These are phyloP conservation scores for Drosophila bocki DNA, from an alignment of 1,140 invertebrate species.

Conservation along the genomic window DNA sequence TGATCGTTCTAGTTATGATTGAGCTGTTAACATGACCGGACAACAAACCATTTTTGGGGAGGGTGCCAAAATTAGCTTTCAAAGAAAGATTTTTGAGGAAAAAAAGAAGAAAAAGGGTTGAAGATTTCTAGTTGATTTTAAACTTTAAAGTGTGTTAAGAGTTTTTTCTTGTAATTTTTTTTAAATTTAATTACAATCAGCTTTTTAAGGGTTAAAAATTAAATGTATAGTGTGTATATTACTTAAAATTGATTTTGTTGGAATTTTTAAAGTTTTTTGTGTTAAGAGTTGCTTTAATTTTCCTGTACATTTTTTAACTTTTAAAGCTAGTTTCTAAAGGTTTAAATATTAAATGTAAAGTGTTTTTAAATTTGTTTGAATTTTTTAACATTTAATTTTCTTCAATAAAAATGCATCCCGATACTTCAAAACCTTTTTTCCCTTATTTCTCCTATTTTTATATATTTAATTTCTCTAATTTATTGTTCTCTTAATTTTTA, in stretches of 20 bases:
- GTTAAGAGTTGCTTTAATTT: too few species aligned
- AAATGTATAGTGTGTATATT: background rate
- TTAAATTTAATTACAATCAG: background rate
- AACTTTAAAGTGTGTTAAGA: constrained; percentile 1
- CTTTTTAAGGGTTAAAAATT: background rate
- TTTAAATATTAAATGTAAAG: too few species aligned
- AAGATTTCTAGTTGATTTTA: background rate
- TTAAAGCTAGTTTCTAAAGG: too few species aligned
- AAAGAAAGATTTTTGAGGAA: background rate
- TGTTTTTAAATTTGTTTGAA: too few species aligned
- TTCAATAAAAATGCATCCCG: too few species aligned
- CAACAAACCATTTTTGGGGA: constrained; percentile 14
- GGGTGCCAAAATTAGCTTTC: constrained; percentile 23
- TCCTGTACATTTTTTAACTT: too few species aligned
- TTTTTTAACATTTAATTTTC: too few species aligned
- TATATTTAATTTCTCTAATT: too few species aligned
- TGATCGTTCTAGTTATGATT: constrained; percentile 42
- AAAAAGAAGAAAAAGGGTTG: background rate
- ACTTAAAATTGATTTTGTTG: background rate
- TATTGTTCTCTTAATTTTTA: too few species aligned
- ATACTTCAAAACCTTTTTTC: too few species aligned
- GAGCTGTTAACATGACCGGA: constrained; percentile 32
- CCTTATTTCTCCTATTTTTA: too few species aligned
- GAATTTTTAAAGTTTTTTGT: too few species aligned
- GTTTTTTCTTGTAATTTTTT: background rate